phyloP scores from a whole-genome alignment of 2,888 invertebrate species.

The Pseudanteris insignis region DNA sequence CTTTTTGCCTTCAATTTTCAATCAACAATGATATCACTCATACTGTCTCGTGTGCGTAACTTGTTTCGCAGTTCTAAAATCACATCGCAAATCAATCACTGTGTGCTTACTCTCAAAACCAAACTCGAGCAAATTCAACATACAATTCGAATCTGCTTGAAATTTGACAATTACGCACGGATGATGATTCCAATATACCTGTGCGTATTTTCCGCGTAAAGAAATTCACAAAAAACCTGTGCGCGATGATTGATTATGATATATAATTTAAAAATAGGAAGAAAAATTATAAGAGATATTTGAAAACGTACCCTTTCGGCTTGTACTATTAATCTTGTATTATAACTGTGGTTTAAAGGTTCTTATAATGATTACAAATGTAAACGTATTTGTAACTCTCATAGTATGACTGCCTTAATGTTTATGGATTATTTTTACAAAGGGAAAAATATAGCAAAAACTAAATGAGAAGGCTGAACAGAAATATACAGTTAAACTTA shows the following conservation, averaged over 20 bases:
- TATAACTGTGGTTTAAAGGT: no score
- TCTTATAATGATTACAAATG: no score
- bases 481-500: constrained; percentile 37
- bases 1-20: constrained; percentile 17
- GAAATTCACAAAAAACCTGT: constrained; percentile 27
- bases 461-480: constrained; percentile 13
- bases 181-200: constrained; percentile 9
- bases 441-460: constrained; percentile 43
- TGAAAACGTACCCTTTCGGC: no score
- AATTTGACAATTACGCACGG: constrained; percentile 5
- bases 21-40: constrained; percentile 59
- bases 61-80: constrained; percentile 42
- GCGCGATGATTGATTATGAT: no score
- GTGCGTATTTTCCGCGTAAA: constrained; percentile 21
- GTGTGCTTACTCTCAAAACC: constrained; percentile 2
- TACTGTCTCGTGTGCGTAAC: constrained; percentile 58
- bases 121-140: constrained; percentile 19
- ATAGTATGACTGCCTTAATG: constrained; percentile 28
- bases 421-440: constrained; percentile 40
- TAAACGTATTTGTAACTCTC: constrained; percentile 16
- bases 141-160: constrained; percentile 3
- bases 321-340: constrained; percentile 18
- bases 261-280: no score
- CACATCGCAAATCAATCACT: constrained; percentile 31
- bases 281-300: no score